These are phyloP conservation scores for Platysternon megacephalum DNA, from an alignment of 2,113 vertebrate species.

Conservation along the genomic window DNA sequence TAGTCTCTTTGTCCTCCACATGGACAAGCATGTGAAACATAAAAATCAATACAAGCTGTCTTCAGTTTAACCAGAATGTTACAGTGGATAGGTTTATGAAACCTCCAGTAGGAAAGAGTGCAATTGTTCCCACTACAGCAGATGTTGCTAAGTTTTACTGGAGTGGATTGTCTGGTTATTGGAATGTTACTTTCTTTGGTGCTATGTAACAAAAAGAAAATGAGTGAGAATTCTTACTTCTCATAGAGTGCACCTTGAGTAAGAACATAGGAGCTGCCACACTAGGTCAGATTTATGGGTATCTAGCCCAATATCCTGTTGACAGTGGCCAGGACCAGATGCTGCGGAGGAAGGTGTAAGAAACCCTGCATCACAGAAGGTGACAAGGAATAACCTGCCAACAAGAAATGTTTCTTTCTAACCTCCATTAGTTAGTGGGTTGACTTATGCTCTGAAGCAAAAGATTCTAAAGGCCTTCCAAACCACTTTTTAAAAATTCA, in stretches of 20 bases:
- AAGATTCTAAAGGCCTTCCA: neutral
- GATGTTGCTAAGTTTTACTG: slow-evolving; percentile 64
- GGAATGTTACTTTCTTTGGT: slow-evolving; percentile 31
- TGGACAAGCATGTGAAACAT: slow-evolving; percentile 48
- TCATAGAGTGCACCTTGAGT: slow-evolving; percentile 11
- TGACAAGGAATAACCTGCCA: neutral
- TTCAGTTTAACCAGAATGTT: slow-evolving; percentile 70
- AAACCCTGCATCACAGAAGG: neutral
- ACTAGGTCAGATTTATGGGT: slow-evolving; percentile 40
- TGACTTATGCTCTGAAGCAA: neutral
- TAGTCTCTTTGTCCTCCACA: slow-evolving; percentile 60
- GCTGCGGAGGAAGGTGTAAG: neutral
- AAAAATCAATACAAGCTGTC: slow-evolving; percentile 70
- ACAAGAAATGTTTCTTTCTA: neutral
- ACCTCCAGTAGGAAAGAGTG: slow-evolving; percentile 45
- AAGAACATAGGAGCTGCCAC: slow-evolving; percentile 36
- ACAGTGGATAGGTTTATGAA: slow-evolving; percentile 68
- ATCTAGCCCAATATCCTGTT: neutral
- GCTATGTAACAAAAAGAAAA: slow-evolving; percentile 50
- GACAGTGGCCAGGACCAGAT: neutral
- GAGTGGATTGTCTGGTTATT: neutral
- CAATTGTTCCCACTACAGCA: slow-evolving; percentile 61
- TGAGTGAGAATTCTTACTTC: slow-evolving; percentile 1
- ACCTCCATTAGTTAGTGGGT: neutral
- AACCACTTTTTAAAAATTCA: neutral